These are phyloP conservation scores for Eupithecia subfuscata DNA, from an alignment of 2,888 invertebrate genomes.

Conservation along the genomic window DNA sequence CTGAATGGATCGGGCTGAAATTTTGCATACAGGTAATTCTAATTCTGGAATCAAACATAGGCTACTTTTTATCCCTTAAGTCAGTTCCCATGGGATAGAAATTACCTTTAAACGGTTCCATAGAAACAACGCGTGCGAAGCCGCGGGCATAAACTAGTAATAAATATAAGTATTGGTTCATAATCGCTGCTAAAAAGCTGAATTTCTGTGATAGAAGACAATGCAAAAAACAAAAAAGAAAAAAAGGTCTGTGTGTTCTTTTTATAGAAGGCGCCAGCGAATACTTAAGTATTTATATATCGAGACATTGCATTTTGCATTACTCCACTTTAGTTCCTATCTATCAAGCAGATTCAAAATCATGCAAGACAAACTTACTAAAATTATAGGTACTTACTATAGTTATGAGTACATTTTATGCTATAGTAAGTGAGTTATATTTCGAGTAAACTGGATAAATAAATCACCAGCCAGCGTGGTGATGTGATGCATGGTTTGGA, in stretches of 20 bases:
- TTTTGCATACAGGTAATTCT: no score
- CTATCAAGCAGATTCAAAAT: neutral
- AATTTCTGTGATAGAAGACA: slow-evolving; percentile 57
- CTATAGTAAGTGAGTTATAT: no score
- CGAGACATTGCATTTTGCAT: neutral
- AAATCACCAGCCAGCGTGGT: no score
- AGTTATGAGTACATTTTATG: neutral
- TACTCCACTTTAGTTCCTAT: neutral
- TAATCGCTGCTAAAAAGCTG: slow-evolving; percentile 5
- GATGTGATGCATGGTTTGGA: neutral
- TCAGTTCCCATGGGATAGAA: no score
- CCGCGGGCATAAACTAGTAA: no score
- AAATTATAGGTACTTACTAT: neutral
- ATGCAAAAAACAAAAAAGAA: slow-evolving; percentile 69
- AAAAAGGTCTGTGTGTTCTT: slow-evolving; percentile 62
- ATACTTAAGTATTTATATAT: slow-evolving; percentile 53
- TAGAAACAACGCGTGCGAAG: no score
- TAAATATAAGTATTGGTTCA: slow-evolving; percentile 4
- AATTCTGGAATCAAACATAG: no score
- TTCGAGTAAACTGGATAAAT: no score
- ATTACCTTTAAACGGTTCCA: no score
- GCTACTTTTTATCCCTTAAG: no score
- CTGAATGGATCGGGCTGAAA: no score
- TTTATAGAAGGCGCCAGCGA: slow-evolving; percentile 72
- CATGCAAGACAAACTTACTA: neutral